These are phyloP conservation scores for Molorchus minor DNA, from an alignment of 2,888 invertebrate genomes.

Conservation along the genomic window DNA sequence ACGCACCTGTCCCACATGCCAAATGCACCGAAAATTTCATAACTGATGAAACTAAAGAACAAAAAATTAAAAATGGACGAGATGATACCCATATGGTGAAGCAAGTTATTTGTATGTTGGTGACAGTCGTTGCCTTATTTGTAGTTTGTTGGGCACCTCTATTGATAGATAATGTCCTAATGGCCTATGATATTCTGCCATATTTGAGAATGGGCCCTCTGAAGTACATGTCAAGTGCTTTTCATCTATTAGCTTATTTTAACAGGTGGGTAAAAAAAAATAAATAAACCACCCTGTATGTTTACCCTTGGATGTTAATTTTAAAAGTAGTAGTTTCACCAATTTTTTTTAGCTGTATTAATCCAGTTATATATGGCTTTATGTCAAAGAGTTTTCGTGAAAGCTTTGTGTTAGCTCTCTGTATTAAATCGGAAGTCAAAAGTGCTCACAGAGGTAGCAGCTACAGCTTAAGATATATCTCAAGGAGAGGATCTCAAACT, in stretches of 20 bases:
- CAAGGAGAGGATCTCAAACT: constrained; percentile 56
- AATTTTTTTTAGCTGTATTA: constrained; percentile 70
- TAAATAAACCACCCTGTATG: too few species aligned
- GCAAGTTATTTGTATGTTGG: constrained; percentile 79
- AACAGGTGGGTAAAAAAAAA: too few species aligned
- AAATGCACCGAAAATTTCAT: constrained; percentile 30
- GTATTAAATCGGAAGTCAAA: constrained; percentile 51
- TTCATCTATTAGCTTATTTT: constrained; percentile 74
- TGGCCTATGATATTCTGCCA: constrained; percentile 68
- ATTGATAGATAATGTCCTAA: constrained; percentile 72
- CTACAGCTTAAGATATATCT: constrained; percentile 54
- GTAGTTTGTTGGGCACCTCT: constrained; percentile 76
- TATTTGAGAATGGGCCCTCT: constrained; percentile 64
- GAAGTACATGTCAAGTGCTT: constrained; percentile 70
- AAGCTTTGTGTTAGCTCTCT: constrained; percentile 66
- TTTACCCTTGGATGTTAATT: neutral
- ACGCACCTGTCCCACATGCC: constrained; percentile 32
- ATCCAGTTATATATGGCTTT: constrained; percentile 78
- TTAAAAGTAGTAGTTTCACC: constrained; percentile 22
- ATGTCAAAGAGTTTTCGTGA: constrained; percentile 77
- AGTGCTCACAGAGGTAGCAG: constrained; percentile 43
- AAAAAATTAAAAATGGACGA: constrained; percentile 32
- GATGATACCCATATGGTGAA: constrained; percentile 56
- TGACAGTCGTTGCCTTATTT: constrained; percentile 74
- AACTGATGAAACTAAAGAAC: constrained; percentile 28